Conservation (phyloP, 2,113 vertebrate genomes). For the Muntiacus muntjak region DNA sequence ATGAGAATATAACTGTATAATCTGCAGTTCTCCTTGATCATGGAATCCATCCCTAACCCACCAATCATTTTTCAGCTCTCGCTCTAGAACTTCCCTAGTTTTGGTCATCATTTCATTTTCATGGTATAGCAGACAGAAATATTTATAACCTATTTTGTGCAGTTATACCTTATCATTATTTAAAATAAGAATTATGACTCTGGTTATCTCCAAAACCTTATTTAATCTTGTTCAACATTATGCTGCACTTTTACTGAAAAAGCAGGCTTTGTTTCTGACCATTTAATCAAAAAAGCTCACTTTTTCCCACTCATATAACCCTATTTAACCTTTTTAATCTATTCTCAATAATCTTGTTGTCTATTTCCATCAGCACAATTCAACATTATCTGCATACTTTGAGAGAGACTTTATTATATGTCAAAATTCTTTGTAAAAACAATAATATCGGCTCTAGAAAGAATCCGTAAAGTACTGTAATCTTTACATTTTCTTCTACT, state of each 20-base stretch:
- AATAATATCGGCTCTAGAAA: not conserved
- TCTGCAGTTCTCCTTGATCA: not conserved
- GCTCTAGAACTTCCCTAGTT: not conserved
- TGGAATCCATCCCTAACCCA: not conserved
- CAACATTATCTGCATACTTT: not conserved
- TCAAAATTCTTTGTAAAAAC: not conserved
- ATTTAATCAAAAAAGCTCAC: not conserved
- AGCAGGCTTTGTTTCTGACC: not conserved
- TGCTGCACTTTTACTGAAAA: not conserved
- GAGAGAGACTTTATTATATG: not conserved
- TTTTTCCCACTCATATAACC: not conserved
- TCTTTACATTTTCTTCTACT: not conserved
- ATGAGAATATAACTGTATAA: not conserved
- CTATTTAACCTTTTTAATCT: slow-evolving; percentile 6
- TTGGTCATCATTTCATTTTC: not conserved
- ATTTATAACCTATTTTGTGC: not conserved
- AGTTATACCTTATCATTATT: not conserved
- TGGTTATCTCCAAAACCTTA: not conserved
- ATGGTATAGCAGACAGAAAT: not conserved
- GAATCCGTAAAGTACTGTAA: not conserved
- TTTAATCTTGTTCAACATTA: not conserved
- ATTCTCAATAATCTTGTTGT: not conserved
- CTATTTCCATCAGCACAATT: not conserved
- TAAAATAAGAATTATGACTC: not conserved
- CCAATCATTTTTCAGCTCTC: not conserved